A percentile compares a stretch with the other conserved stretches of the same genome.
These are phyloP conservation scores for Ricordea florida DNA, from an alignment of 92 coral and sea anemone genomes.

Conservation along the genomic window DNA sequence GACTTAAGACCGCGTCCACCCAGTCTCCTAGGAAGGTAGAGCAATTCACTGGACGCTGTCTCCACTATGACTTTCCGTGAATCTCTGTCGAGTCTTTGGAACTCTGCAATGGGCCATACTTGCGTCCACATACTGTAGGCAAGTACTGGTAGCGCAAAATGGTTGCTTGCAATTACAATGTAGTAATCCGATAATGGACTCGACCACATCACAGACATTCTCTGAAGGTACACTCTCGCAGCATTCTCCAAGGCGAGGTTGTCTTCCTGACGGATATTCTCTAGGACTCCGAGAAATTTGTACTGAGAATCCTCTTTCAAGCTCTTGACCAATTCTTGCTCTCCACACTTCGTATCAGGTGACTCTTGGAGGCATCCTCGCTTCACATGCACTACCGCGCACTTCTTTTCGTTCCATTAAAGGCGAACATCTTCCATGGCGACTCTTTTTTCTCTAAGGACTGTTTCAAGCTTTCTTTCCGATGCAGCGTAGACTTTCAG, in stretches of 20 bases:
- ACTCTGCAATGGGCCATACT: conserved; percentile 28
- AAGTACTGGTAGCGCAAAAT: conserved; percentile 11
- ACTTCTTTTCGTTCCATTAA: too few relatives aligned
- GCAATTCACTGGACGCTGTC: conserved; percentile 17
- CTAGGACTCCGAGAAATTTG: too few relatives aligned
- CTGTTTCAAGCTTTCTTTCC: too few relatives aligned
- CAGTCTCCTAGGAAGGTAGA: conserved; percentile 21
- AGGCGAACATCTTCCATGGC: too few relatives aligned
- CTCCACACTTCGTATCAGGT: too few relatives aligned
- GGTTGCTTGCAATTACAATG: conserved; percentile 34
- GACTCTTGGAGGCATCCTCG: too few relatives aligned
- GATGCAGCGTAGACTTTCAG: too few relatives aligned
- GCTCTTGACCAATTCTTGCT: too few relatives aligned
- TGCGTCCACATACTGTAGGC: conserved; percentile 33
- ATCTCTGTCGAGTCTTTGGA: conserved; percentile 22
- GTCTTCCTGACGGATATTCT: too few relatives aligned
- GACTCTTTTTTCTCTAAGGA: too few relatives aligned
- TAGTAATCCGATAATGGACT: conserved; percentile 23
- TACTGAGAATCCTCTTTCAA: too few relatives aligned
- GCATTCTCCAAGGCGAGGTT: neutral
- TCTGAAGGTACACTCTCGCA: neutral
- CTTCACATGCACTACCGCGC: too few relatives aligned
- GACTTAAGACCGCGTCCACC: neutral
- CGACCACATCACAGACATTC: conserved; percentile 31
- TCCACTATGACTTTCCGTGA: conserved; percentile 8